phyloP scores from a whole-genome alignment of 1,140 invertebrate species.

The Hypsibius dujardini region DNA sequence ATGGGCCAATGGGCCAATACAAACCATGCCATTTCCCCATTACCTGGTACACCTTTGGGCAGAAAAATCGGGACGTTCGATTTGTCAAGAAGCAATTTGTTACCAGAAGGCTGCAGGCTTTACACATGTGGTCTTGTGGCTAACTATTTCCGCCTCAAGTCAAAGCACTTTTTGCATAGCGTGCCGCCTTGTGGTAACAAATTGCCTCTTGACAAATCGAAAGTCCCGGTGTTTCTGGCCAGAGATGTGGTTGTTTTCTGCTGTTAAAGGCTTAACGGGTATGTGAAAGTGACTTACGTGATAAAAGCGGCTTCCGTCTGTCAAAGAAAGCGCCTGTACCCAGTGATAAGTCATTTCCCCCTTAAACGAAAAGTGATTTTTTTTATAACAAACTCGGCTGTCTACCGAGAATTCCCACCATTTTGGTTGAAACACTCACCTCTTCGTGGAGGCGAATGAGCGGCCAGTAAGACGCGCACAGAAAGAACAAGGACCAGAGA shows the following conservation, averaged over 20 bases:
- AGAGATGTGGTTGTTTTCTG: neutral
- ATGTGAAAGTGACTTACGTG: neutral
- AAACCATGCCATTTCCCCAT: no score
- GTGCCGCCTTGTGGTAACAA: no score
- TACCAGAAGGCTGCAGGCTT: no score
- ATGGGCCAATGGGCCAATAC: no score
- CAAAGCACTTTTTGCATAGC: no score
- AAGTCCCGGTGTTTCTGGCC: no score
- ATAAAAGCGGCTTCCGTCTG: neutral
- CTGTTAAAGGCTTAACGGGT: neutral
- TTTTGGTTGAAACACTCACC: neutral
- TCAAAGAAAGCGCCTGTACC: neutral
- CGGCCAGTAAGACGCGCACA: neutral
- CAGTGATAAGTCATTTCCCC: neutral
- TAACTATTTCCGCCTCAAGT: no score
- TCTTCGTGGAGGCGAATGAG: neutral
- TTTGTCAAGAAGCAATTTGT: no score
- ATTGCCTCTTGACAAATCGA: no score
- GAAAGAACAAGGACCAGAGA: neutral
- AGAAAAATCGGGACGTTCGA: no score
- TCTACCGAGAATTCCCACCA: neutral
- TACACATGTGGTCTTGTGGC: no score
- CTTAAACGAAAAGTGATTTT: neutral
- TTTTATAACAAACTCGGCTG: neutral
- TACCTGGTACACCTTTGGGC: no score